Conservation (phyloP, 2,113 vertebrate species). For the Ailuropoda melanoleuca region DNA sequence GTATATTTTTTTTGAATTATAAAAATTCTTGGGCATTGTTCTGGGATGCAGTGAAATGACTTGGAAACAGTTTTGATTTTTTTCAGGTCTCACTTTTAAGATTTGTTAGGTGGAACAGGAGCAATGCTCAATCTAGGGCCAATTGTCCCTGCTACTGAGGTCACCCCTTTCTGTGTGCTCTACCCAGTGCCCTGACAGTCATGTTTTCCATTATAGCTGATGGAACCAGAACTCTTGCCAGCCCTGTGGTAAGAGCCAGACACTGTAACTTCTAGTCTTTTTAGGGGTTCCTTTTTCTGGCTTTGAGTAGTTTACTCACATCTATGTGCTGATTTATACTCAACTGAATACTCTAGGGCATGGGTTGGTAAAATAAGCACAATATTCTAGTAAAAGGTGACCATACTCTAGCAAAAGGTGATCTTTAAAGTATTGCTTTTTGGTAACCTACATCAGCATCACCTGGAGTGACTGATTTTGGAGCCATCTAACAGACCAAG, state of each 20-base stretch:
- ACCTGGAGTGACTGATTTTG: not conserved
- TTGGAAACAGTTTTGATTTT: not conserved
- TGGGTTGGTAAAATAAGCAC: not conserved
- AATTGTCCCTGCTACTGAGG: not conserved
- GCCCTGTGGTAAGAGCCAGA: not conserved
- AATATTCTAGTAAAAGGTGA: not conserved
- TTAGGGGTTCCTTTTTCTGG: not conserved
- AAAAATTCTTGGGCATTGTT: not conserved
- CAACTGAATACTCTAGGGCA: not conserved
- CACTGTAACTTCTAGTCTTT: not conserved
- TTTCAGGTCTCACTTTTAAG: not conserved
- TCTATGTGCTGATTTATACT: not conserved
- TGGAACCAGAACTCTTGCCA: not conserved
- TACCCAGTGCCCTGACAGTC: not conserved
- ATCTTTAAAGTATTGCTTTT: not conserved
- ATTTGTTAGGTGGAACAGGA: not conserved
- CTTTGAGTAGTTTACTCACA: not conserved
- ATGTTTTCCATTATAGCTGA: not conserved
- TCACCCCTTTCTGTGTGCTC: not conserved
- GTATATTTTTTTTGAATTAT: not conserved
- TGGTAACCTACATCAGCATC: not conserved
- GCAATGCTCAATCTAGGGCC: not conserved
- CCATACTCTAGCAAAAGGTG: not conserved
- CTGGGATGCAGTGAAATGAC: not conserved
- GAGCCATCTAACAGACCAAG: not conserved